A percentile compares a stretch with the other conserved stretches of the same genome.
phyloP scores from a whole-genome alignment of 2,113 vertebrate genomes.

The Prunella himalayana region DNA sequence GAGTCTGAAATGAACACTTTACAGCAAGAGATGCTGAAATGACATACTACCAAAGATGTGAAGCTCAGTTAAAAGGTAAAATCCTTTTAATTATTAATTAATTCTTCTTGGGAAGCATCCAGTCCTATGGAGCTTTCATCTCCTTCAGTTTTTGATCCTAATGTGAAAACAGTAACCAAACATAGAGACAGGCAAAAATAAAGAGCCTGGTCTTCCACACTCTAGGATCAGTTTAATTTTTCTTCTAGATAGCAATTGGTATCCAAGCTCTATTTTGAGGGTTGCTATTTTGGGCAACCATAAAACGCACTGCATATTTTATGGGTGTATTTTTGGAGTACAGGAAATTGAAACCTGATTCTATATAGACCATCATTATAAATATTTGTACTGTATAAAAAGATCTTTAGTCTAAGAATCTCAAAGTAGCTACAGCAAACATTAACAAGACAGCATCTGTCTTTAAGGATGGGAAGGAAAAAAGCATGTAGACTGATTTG shows the following conservation, averaged over 20 bases:
- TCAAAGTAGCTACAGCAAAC: not conserved
- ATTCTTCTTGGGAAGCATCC: not conserved
- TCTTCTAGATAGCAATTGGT: slow-evolving; percentile 20
- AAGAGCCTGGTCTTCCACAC: not conserved
- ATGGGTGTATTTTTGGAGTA: slow-evolving; percentile 27
- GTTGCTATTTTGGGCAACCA: slow-evolving; percentile 38
- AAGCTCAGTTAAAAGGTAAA: slow-evolving; percentile 16
- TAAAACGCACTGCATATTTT: slow-evolving; percentile 21
- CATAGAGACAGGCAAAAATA: not conserved
- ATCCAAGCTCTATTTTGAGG: slow-evolving; percentile 24
- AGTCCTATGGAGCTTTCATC: not conserved
- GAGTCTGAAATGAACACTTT: not conserved
- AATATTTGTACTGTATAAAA: slow-evolving; percentile 21
- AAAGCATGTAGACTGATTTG: not conserved
- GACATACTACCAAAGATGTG: not conserved
- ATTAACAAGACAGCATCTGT: not conserved
- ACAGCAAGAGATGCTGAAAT: not conserved
- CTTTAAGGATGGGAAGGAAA: not conserved
- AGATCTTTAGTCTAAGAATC: not conserved
- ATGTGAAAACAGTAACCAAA: not conserved
- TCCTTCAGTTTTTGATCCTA: not conserved
- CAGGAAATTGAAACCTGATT: slow-evolving; percentile 39
- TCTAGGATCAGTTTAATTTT: not conserved
- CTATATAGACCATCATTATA: not conserved
- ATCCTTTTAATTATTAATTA: not conserved